Evolutionary conservation across 2,888 invertebrate species (phyloP), one percentile per base, ranked within the genome.

Genomic region (Electrophaes corylata): DNA sequence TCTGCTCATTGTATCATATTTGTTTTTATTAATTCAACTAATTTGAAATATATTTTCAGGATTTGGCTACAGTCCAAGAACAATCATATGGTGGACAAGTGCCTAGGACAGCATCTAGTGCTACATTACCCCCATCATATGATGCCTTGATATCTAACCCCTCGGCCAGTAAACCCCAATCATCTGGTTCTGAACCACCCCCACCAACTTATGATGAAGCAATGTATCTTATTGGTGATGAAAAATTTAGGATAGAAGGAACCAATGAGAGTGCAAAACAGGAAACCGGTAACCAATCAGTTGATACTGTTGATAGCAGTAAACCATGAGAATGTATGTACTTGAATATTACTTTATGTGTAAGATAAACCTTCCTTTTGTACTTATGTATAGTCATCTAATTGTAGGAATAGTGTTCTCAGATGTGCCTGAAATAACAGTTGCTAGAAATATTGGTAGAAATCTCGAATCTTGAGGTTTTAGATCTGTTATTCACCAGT

Each of bases 131-230:
- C 35, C 94, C 94, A 5, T 91, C 94, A 0, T 94, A 94, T 79
- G 94, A 94, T 74, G 92, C 93, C 45, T 86, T 94, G 69, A 88
- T 93, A 69, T 74, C 88, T 46, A 87, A 79, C 71, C 79, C 84
- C 46, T 73, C 86, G 4, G 73, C 81, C 12, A 85, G 79, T 59
- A 90, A 91, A 75, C 88, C 91, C 5, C 87, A 89, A 56, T 79
- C 90, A 11, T 91, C 91, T 40, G 86, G 88, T 54, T 92, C 92
- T 12, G 94, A 93, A 73, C 85, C 91, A 26, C 94, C 94, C 10
- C 94, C 94, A 2, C 94, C 94, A 0, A 92, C 94, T 11, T 94
- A 94, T 72, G 93, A 94, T 70, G 94, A 94, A 88, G 94, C 94
- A 0, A 92, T 93, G 91, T 92, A 89, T 66, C 84, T 92, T 11